Evolutionary conservation across 2,888 invertebrate genomes (phyloP), one percentile per base, ranked within the genome.

Genomic region (Automeris io): DNA sequence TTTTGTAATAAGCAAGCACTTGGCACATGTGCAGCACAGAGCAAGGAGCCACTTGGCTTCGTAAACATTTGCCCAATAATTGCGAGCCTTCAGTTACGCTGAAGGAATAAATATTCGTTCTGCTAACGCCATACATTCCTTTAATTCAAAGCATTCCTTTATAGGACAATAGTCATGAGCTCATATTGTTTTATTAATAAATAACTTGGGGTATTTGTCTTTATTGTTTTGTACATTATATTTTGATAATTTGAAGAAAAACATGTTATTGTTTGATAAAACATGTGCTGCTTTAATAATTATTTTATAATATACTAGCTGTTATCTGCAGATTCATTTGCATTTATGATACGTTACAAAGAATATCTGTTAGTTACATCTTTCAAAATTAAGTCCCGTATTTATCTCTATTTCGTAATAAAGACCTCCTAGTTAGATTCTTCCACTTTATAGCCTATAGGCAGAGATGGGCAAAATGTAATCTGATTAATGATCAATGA

Each of bases 51-150:
- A 75, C 79, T 82, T 66, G 68, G 57, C 62, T 70, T 49, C 51
- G 77, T 71, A 81, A 82, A 82, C 75, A 79, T 82, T 85, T 81
- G 69, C 71, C 79, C 82, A 79, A 81, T 82, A 79, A 85, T 81
- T 82, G 79, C 71, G 69, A 75, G 72, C 77, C 72, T 64, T 74
- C 70, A 68, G 76, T 72, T 70, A 79, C 77, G 73, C 67, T 67
- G 49, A 61, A 68, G 61, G 77, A 80, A 80, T 80, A 80, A 77
- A 77, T 79, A 78, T 73, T 69, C 67, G 53, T 57, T 61, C 61
- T 57, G 58, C 58, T 69, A 73, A 69, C 68, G 65, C 60, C 65
- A 62, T 61, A 53, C 63, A 69, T 73, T 67, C 70, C 67, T 70
- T 63, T 63, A 68, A 70, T 77, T 74, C 65, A 64, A 70, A 72